These are phyloP conservation scores for Automeris io DNA, from an alignment of 2,888 invertebrate genomes.

Conservation along the genomic window DNA sequence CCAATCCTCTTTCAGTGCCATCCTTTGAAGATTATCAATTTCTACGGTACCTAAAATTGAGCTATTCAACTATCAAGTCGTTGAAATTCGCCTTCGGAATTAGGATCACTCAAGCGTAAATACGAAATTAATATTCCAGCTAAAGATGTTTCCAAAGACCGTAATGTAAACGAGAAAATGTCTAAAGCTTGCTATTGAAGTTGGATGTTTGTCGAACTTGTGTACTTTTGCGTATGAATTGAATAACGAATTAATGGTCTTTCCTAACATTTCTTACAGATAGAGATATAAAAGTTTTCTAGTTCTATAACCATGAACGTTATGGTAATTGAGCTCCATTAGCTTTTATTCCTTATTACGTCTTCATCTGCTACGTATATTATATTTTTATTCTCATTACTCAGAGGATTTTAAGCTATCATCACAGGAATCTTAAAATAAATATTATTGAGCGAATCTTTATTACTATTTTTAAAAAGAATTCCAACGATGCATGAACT, in stretches of 20 bases:
- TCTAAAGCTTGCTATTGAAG: not conserved
- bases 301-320: not conserved
- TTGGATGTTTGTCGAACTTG: not conserved
- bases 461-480: too few relatives aligned
- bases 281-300: not conserved
- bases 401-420: too few relatives aligned
- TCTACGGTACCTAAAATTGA: too few relatives aligned
- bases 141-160: not conserved
- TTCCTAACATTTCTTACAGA: not conserved
- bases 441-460: too few relatives aligned
- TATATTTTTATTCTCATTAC: too few relatives aligned
- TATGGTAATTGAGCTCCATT: not conserved
- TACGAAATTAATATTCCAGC: slow-evolving; percentile 2
- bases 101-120: not conserved
- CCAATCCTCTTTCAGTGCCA: too few relatives aligned
- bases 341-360: too few relatives aligned
- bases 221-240: slow-evolving; percentile 2
- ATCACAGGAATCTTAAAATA: too few relatives aligned
- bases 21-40: too few relatives aligned
- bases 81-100: not conserved
- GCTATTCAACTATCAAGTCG: not conserved
- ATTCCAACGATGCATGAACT: too few relatives aligned
- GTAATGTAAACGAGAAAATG: slow-evolving; percentile 2
- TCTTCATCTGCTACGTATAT: too few relatives aligned
- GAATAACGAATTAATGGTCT: not conserved